Conservation (phyloP, 2,113 vertebrate genomes). For the Gambusia affinis region DNA sequence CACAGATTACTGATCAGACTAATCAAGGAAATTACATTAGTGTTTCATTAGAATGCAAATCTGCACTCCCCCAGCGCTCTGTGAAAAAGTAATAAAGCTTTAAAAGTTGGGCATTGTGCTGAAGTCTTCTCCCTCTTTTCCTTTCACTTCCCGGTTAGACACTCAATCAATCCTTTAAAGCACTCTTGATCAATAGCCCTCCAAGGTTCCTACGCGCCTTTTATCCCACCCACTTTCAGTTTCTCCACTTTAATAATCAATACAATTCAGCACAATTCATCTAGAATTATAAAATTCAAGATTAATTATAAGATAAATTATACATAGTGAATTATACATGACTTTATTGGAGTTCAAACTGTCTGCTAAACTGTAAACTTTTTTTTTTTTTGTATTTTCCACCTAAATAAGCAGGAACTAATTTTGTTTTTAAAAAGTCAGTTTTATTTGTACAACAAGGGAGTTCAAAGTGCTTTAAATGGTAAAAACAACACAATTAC, state of each 20-base stretch:
- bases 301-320: too few relatives aligned
- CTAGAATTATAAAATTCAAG: too few relatives aligned
- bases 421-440: too few relatives aligned
- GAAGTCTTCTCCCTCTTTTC: background rate
- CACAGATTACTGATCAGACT: background rate
- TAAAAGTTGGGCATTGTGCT: background rate
- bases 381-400: too few relatives aligned
- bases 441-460: too few relatives aligned
- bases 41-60: constrained; percentile 8
- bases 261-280: background rate
- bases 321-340: too few relatives aligned
- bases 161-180: background rate
- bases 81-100: background rate
- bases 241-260: background rate
- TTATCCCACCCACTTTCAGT: background rate
- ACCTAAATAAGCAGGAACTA: too few relatives aligned
- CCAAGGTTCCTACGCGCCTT: background rate
- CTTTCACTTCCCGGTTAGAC: background rate
- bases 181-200: background rate
- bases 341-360: too few relatives aligned
- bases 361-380: too few relatives aligned
- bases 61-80: background rate
- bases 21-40: background rate
- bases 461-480: too few relatives aligned
- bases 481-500: too few relatives aligned